phyloP scores from a whole-genome alignment of 53 echinoderm and acorn worm genomes.

The Temnopleurus reevesii region DNA sequence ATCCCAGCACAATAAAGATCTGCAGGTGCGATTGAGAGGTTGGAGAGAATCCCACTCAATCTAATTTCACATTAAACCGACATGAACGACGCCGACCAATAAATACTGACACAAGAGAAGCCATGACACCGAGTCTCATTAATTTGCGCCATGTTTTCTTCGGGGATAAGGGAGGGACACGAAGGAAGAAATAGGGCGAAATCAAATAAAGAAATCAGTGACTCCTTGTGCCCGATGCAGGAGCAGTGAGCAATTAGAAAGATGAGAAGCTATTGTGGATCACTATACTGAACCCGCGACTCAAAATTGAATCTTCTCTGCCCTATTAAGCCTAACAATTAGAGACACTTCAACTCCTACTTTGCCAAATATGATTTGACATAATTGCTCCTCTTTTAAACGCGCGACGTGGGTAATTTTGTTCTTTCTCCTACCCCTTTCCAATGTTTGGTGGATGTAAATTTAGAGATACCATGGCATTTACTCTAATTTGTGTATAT shows the following conservation, averaged over 20 bases:
- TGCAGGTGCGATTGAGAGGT: background rate
- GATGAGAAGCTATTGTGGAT: conserved; percentile 40
- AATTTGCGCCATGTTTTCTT: conserved; percentile 47
- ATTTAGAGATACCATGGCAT: too few relatives aligned
- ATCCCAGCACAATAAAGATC: background rate
- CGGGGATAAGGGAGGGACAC: conserved; percentile 14
- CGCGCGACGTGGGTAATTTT: conserved; percentile 24
- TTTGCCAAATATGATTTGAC: conserved; percentile 48
- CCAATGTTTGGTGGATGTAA: too few relatives aligned
- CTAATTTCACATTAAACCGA: conserved; percentile 40
- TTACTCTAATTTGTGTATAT: too few relatives aligned
- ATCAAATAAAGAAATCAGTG: conserved; percentile 33
- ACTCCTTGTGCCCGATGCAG: background rate
- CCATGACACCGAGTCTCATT: conserved; percentile 38
- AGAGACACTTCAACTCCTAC: conserved; percentile 53
- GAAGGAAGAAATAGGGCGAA: background rate
- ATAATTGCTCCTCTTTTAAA: conserved; percentile 49
- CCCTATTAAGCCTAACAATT: conserved; percentile 52
- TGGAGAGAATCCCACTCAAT: background rate
- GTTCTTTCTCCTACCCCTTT: background rate
- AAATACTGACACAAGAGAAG: conserved; percentile 26
- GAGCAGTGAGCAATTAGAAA: conserved; percentile 47
- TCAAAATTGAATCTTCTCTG: conserved; percentile 53
- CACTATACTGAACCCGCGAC: conserved; percentile 3
- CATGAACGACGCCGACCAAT: conserved; percentile 20